Evolutionary conservation across 2,797 vertebrate genomes (phyloP).

Genomic region (Syndactyla subalaris): DNA sequence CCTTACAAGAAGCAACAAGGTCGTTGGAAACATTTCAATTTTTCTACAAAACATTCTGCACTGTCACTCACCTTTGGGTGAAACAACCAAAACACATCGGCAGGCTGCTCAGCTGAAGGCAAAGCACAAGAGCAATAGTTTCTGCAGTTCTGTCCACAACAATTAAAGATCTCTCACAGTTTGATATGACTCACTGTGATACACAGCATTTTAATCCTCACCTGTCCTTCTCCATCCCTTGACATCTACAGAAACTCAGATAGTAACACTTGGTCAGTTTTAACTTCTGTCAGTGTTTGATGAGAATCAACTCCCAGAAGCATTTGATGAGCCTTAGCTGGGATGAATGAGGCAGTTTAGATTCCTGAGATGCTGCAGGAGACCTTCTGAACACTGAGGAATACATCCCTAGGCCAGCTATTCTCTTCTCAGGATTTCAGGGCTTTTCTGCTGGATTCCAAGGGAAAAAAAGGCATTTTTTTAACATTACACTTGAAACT

Average conservation of each 20-base stretch:
- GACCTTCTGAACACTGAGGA: background rate
- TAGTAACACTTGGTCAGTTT: background rate
- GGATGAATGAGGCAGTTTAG: background rate
- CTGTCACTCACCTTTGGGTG: background rate
- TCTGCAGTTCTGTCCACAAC: background rate
- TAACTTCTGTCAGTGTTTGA: background rate
- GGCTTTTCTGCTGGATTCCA: background rate
- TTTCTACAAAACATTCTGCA: background rate
- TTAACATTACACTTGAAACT: background rate
- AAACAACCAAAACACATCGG: background rate
- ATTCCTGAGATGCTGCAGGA: background rate
- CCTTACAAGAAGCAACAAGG: accelerated
- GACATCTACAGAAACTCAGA: background rate
- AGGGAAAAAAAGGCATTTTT: background rate
- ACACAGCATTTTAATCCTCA: background rate
- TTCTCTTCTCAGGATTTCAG: background rate
- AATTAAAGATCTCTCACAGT: background rate
- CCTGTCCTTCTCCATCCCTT: background rate
- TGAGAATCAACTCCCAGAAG: background rate
- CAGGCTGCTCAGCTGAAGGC: background rate
- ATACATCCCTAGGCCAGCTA: background rate
- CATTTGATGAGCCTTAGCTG: background rate
- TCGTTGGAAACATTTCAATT: background rate
- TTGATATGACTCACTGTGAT: background rate
- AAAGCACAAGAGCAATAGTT: background rate